Base-by-base conservation (phyloP, 2,797 vertebrate genomes). In the Sorex maritimensis region DNA sequence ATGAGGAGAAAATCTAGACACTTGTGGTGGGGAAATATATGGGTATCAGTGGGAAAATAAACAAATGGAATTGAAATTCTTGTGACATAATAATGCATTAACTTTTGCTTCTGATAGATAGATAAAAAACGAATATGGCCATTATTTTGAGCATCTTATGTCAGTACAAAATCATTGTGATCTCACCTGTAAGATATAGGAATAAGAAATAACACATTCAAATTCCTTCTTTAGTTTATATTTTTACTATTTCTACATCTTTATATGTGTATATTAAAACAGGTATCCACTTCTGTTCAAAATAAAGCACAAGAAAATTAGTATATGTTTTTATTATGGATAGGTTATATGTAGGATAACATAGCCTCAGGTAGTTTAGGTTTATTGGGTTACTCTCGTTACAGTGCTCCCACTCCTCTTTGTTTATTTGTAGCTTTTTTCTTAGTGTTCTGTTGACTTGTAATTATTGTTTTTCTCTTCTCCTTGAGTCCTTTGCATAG, bases 71-170 rank as follows among this genome's bases (percentile, higher is more conserved):
- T 49, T 79, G 34, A 24, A n/a, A 73, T 90, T 86, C 17, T 28
- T 80, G 41, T 2, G 91, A 86, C 3, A 9, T 4, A 6, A 9
- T 4, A 6, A 61, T 52, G 44, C 65, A 49, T 58, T 61, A 46
- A 24, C 23, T 34, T 63, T 95, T 84, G 41, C 7, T 87, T 93
- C 26, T 88, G 12, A 82, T 78, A 23, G 82, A 75, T 86, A 81
- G 41, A 12, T 73, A 34, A 93, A 87, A 83, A 88, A 63, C 55
- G 71, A 65, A 93, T 24, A 72, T 58, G 21, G 65, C n/a, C 13
- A 41, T 87, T 94, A 78, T 78, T 91, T 83, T 83, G 87, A 92
- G 41, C 10, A 44, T 7, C 41, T 67, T 74, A 85, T 0, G 6
- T 90, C 26, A 84, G 6, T 13, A 15, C 89, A 10, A 61, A 61